These are phyloP conservation scores for Podarcis cretensis DNA, from an alignment of 2,113 vertebrate genomes.

Conservation along the genomic window DNA sequence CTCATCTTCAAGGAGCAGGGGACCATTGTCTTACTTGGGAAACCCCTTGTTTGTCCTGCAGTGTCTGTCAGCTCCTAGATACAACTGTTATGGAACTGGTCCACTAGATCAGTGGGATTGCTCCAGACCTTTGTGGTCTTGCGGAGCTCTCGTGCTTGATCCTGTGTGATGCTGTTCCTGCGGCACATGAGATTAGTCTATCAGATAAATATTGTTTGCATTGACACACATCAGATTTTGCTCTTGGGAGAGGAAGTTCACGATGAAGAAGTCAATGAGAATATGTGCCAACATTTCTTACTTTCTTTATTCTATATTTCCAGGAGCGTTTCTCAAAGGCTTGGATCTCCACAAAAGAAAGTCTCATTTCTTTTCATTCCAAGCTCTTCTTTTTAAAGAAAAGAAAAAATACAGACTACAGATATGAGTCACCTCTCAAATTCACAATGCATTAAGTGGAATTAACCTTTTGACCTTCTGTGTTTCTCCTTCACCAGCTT, in stretches of 20 bases:
- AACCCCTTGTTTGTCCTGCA: background rate
- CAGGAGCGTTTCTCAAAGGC: background rate
- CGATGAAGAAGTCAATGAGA: no score
- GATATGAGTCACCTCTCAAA: no score
- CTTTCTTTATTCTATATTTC: no score
- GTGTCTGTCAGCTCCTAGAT: background rate
- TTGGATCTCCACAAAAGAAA: background rate
- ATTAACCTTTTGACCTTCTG: no score
- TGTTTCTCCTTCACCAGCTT: no score
- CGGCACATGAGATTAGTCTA: background rate
- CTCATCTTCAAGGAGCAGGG: background rate
- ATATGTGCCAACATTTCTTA: no score
- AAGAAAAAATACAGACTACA: conserved; percentile 1
- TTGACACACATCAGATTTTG: no score
- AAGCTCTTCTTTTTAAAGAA: background rate
- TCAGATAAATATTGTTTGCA: no score
- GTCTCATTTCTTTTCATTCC: background rate
- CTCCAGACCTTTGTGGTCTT: background rate
- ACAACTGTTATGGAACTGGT: background rate
- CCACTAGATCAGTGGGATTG: background rate
- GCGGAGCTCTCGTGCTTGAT: background rate
- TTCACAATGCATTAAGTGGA: no score
- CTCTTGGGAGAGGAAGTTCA: no score
- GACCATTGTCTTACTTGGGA: background rate
- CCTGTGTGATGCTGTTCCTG: background rate